phyloP scores from a whole-genome alignment of 2,113 vertebrate genomes.

The Rhinoderma darwinii region DNA sequence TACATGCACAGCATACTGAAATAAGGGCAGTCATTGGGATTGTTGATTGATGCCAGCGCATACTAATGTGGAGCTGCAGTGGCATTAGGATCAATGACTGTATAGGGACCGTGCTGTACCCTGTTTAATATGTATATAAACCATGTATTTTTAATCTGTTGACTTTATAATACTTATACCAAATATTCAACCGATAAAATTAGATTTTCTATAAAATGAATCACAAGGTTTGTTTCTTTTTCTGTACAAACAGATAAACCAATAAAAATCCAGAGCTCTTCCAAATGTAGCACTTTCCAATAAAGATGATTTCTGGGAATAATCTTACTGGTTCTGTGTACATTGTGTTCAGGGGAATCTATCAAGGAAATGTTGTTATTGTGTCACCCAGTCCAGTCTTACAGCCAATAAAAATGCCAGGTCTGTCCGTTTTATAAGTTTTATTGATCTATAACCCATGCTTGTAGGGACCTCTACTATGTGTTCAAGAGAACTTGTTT shows the following conservation, averaged over 20 bases:
- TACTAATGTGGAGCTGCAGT: not conserved
- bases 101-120: not conserved
- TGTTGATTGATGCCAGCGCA: not conserved
- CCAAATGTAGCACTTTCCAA: slow-evolving; percentile 30
- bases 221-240: not conserved
- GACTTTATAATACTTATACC: not conserved
- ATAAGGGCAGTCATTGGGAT: not conserved
- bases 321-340: not conserved
- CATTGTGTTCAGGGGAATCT: slow-evolving; percentile 27
- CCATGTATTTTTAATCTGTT: not conserved
- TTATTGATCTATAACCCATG: slow-evolving; percentile 43
- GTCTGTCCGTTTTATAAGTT: slow-evolving; percentile 4
- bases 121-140: slow-evolving; percentile 8
- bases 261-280: not conserved
- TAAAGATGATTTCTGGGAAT: slow-evolving; percentile 45
- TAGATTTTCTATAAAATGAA: not conserved
- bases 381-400: slow-evolving; percentile 17
- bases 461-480: not conserved
- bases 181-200: not conserved
- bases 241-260: slow-evolving; percentile 25
- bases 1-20: not conserved
- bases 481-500: not conserved
- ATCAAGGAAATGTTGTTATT: slow-evolving; percentile 32
- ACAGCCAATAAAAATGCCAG: slow-evolving; percentile 38
- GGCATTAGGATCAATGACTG: not conserved